Conservation (phyloP, 2,113 vertebrate genomes). For the Hepsetus odoe region DNA sequence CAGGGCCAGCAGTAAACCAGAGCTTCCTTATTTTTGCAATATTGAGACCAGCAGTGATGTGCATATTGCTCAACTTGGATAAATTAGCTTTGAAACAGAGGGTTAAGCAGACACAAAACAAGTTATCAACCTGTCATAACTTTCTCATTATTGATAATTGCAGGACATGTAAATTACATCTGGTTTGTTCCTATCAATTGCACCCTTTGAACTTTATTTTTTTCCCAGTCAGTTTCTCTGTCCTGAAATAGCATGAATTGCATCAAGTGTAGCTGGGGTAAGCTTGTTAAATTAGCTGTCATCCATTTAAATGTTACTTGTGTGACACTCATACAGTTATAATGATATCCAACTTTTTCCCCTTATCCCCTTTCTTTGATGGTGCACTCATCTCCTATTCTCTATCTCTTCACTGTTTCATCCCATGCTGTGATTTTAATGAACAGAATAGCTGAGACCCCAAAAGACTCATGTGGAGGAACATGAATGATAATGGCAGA, state of each 20-base stretch:
- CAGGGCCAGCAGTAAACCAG: background rate
- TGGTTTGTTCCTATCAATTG: background rate
- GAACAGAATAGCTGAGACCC: slow-evolving; percentile 35
- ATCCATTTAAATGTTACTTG: background rate
- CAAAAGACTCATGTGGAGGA: slow-evolving; percentile 26
- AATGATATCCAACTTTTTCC: background rate
- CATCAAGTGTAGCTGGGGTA: background rate
- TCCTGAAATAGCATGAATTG: background rate
- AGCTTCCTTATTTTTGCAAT: background rate
- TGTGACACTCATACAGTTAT: slow-evolving; percentile 9
- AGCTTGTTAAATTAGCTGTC: slow-evolving; percentile 8
- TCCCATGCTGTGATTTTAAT: slow-evolving; percentile 49
- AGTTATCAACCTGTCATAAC: background rate
- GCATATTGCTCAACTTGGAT: background rate
- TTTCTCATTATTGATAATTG: slow-evolving; percentile 1
- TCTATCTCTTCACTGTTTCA: slow-evolving; percentile 13
- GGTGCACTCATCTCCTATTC: background rate
- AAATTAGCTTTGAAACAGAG: background rate
- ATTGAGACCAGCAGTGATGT: background rate
- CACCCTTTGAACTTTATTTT: background rate
- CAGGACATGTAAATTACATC: background rate
- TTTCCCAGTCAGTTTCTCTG: too few species aligned
- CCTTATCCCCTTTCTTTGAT: background rate
- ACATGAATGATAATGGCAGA: background rate
- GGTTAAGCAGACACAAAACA: background rate